Base-by-base conservation (phyloP, 2,113 vertebrate species). In the Rhineura floridana region DNA sequence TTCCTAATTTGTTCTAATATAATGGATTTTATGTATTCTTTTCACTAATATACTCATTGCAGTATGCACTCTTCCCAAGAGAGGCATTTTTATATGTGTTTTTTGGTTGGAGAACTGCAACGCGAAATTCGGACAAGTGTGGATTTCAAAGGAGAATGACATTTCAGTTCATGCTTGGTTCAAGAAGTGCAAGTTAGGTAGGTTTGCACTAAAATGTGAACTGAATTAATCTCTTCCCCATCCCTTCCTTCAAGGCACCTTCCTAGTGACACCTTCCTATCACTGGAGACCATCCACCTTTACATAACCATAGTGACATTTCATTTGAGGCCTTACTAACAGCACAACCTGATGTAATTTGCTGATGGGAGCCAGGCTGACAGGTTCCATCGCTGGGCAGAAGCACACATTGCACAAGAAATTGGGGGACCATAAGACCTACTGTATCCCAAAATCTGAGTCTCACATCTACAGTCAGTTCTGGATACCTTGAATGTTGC, bases 401-500 rank as follows among this genome's bases (percentile, higher is more conserved):
- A 83, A 77, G 0, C 82, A 6, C 72, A 33, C 78, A 76, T 55
- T 87, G 85, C n/a, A 85, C 82, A 30, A 80, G n/a, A 11, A 67
- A 62, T 70, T n/a, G 90, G 87, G 76, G 73, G n/a, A 69, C 81
- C 59, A 79, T 69, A 25, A 89, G 73, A 63, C 36, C 25, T 23
- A 21, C 9, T 12, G 46, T 25, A 15, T 46, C 75, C 39, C 6
- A n/a, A n/a, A 76, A 46, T 15, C 42, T n/a, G 28, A 84, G 30
- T 17, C 28, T 46, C 9, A 1, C 15, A 25, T 12, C 79, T 62
- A 50, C 12, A 50, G 50, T 17, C 70, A 33, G 10, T 30, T 44
- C 8, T n/a, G 42, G 76, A 33, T 39, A 11, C 39, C 15, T 6
- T 55, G 36, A 33, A 19, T 19, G 48, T 72, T 23, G 36, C 8